Percentiles rank a stretch among this genome's conserved stretches.
These are phyloP conservation scores for Panthera uncia DNA, from an alignment of 2,113 vertebrate species.

Conservation along the genomic window DNA sequence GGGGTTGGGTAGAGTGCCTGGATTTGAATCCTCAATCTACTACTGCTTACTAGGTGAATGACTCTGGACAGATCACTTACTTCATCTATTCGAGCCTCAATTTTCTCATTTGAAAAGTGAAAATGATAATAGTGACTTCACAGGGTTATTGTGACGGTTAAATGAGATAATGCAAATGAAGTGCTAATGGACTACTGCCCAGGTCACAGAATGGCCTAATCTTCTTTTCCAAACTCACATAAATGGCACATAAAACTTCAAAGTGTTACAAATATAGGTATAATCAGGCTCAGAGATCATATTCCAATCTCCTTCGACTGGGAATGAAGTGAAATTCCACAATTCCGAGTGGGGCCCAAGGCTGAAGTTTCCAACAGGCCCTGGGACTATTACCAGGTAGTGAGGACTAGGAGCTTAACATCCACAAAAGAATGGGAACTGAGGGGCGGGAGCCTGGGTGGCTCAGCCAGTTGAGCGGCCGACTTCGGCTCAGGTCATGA, in stretches of 20 bases:
- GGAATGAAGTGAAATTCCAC: background rate
- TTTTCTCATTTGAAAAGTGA: conserved; percentile 14
- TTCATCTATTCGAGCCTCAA: background rate
- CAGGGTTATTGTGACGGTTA: background rate
- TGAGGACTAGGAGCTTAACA: background rate
- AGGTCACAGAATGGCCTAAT: background rate
- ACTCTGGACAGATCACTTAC: background rate
- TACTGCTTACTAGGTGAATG: background rate
- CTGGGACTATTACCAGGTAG: background rate
- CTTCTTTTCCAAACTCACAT: background rate
- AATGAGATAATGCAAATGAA: background rate
- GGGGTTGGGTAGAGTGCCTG: background rate
- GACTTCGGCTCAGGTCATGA: too few relatives aligned
- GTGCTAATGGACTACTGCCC: background rate
- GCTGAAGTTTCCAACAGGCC: background rate
- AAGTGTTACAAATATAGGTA: background rate
- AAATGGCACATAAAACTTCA: background rate
- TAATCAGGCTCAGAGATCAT: background rate
- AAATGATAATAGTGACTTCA: background rate
- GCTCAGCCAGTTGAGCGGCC: too few relatives aligned
- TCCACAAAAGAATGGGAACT: background rate
- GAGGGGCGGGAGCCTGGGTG: too few relatives aligned
- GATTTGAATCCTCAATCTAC: background rate
- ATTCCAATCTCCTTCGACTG: background rate
- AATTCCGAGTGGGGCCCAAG: background rate